Conservation (phyloP, 1,140 invertebrate genomes). For the Subanguina moxae region DNA sequence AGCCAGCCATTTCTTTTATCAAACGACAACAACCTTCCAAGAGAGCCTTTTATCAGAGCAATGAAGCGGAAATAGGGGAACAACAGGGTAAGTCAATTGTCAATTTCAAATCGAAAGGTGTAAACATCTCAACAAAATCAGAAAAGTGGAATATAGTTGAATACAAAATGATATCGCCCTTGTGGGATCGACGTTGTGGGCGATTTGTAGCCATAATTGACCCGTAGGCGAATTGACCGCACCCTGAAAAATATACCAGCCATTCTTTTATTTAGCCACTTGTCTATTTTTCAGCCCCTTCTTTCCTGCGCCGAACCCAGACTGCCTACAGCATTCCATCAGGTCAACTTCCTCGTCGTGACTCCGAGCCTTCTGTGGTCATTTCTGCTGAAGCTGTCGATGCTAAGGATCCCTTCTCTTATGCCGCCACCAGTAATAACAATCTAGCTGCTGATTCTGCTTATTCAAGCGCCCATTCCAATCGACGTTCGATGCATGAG, state of each 20-base stretch:
- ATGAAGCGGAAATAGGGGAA: no score
- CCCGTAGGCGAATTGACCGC: no score
- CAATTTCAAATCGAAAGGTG: no score
- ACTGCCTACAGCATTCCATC: constrained; percentile 6
- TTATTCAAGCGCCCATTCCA: neutral
- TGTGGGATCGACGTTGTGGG: no score
- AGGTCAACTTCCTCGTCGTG: constrained; percentile 17
- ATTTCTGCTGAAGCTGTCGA: neutral
- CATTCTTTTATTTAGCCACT: neutral
- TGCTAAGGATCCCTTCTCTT: constrained; percentile 6
- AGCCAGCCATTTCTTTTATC: no score
- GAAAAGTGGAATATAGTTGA: no score
- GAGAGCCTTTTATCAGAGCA: no score
- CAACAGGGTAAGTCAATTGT: no score
- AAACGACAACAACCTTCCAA: no score
- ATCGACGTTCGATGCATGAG: constrained; percentile 4
- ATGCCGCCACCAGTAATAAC: neutral
- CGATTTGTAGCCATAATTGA: no score
- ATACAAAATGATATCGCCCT: no score
- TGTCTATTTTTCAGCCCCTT: neutral
- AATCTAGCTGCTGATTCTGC: neutral
- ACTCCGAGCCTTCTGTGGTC: constrained; percentile 31
- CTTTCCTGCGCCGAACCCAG: constrained; percentile 8
- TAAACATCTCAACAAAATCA: no score
- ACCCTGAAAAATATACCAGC: neutral